Evolutionary conservation across 2,888 invertebrate species (phyloP).

Genomic region (Hypselothyrea guttata): DNA sequence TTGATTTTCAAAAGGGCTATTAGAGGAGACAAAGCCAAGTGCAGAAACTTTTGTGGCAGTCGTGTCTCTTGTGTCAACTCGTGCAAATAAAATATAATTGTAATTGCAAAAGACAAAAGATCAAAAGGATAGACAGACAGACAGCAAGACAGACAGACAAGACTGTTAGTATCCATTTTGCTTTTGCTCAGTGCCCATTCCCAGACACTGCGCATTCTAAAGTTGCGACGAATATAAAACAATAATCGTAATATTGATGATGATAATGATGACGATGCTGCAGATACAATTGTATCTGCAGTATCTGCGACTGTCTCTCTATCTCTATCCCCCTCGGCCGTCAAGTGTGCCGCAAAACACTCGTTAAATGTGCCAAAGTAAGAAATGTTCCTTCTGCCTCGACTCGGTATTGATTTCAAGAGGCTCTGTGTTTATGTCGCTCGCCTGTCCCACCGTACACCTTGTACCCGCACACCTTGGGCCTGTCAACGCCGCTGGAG

Average conservation of each 20-base stretch:
- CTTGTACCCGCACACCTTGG: constrained; percentile 45
- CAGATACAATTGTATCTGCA: constrained; percentile 59
- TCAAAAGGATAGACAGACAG: constrained; percentile 50
- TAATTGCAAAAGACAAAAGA: constrained; percentile 69
- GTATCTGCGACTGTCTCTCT: constrained; percentile 29
- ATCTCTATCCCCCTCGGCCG: neutral
- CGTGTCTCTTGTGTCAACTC: constrained; percentile 60
- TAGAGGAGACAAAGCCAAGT: constrained; percentile 33
- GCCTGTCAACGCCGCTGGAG: constrained; percentile 45
- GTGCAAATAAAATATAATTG: constrained; percentile 74
- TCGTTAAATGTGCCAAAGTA: constrained; percentile 76
- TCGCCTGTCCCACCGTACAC: constrained; percentile 45
- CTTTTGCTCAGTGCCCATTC: constrained; percentile 22
- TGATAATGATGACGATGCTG: constrained; percentile 57
- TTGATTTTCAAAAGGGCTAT: constrained; percentile 70
- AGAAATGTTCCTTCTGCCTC: constrained; percentile 51
- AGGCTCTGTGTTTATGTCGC: constrained; percentile 56
- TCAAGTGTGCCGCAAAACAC: constrained; percentile 73
- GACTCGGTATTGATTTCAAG: constrained; percentile 43
- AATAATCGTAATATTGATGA: constrained; percentile 60
- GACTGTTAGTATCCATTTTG: constrained; percentile 9
- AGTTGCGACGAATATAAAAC: constrained; percentile 50
- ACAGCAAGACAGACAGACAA: constrained; percentile 14
- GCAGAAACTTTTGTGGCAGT: constrained; percentile 28
- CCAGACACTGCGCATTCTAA: constrained; percentile 30